Evolutionary conservation across 2,888 invertebrate species (phyloP), one percentile per base, ranked within the genome.

Genomic region (Caenorhabditis sinica): DNA sequence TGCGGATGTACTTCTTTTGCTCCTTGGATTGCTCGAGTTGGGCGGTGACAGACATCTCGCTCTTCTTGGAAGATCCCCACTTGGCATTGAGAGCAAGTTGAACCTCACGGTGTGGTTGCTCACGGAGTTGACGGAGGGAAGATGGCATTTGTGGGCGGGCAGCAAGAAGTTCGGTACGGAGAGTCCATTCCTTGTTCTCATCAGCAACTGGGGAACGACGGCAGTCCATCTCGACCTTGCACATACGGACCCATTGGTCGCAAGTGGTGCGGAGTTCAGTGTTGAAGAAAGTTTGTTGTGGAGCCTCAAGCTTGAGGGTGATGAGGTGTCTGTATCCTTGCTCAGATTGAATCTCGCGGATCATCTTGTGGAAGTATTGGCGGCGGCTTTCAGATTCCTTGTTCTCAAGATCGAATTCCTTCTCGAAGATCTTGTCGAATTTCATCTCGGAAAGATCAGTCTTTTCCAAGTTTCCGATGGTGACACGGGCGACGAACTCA

Each of bases 101-200:
- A 61, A 87, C 36, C 49, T 87, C 87, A 51, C 86, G 82, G 61
- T 88, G 85, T 73, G 86, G 83, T 81, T 86, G 83, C 60, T 83
- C 83, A 45, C 74, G 66, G 23, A 87, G 82, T 61, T 86, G 72
- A 13, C 79, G 51, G 53, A 89, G 73, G 56, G 83, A 65, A 20
- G 74, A 51, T 74, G 79, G 83, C 83, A 68, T 77, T 56, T 89
- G 82, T 75, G 91, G 91, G 45, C 85, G 69, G 33, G 88, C 72
- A 45, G 82, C 53, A 61, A 89, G 82, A 28, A 85, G 36, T 60
- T 85, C 72, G 23, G 86, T 33, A 58, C 76, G 77, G 66, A 90
- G 61, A 15, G 60, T 85, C 91, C 91, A 91, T 33, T 88, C 81
- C 45, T 75, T 60, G 60, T 25, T 53, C 63, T 89, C 87, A 53